Percentiles rank a stretch among this genome's conserved stretches.
These are phyloP conservation scores for Megalurothrips usitatus DNA, from an alignment of 2,888 invertebrate genomes.

Conservation along the genomic window DNA sequence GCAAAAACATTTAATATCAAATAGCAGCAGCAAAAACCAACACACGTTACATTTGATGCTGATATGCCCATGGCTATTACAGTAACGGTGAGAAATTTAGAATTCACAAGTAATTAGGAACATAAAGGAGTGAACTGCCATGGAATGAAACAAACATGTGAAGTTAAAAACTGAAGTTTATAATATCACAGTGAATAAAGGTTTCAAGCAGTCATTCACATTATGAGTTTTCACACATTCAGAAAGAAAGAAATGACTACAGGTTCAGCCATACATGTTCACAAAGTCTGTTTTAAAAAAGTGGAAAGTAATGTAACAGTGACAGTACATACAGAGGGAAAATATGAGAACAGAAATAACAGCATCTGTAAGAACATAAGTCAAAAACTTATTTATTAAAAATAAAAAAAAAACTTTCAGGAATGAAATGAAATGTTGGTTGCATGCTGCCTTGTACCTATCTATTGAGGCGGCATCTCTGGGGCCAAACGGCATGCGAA, in stretches of 20 bases:
- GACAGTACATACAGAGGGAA: too few relatives aligned
- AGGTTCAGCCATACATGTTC: background rate
- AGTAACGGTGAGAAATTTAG: background rate
- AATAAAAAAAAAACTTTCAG: background rate
- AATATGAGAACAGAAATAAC: too few relatives aligned
- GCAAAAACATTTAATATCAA: background rate
- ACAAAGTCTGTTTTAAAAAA: background rate
- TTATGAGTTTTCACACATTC: background rate
- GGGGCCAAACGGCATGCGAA: slow-evolving; percentile 77
- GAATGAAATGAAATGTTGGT: background rate
- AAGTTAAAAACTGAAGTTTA: background rate
- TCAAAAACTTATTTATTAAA: background rate
- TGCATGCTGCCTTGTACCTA: background rate
- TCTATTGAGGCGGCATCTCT: slow-evolving; percentile 46
- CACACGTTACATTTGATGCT: background rate
- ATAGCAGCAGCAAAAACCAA: background rate
- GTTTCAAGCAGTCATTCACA: background rate
- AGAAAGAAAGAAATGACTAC: background rate
- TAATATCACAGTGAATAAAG: background rate
- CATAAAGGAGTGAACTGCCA: background rate
- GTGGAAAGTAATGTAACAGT: too few relatives aligned
- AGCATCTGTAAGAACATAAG: too few relatives aligned
- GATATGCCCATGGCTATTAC: background rate
- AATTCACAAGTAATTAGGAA: background rate
- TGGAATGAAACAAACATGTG: background rate